Evolutionary conservation across 2,113 vertebrate genomes (phyloP).

Genomic region (Pteropus alecto): DNA sequence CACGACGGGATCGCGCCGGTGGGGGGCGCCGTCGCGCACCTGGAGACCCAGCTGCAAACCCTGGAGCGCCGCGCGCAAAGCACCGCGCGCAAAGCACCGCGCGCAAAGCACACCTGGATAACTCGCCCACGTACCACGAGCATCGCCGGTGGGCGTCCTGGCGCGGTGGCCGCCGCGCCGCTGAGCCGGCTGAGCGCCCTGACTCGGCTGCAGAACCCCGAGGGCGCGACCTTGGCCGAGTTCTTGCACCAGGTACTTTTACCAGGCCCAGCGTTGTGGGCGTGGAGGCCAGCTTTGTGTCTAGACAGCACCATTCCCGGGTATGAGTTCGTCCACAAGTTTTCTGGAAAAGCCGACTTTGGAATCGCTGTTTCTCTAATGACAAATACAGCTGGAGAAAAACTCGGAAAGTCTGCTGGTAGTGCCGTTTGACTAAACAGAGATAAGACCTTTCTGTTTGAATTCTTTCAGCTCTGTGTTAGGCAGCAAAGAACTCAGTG

Average conservation of each 20-base stretch:
- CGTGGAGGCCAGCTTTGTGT: conserved; percentile 92
- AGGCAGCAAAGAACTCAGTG: conserved; percentile 76
- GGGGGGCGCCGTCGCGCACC: conserved; percentile 80
- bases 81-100: too few species aligned
- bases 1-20: conserved; percentile 86
- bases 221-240: conserved; percentile 91
- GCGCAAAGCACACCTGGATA: too few species aligned
- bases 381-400: conserved; percentile 89
- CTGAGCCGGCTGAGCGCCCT: too few species aligned
- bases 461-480: conserved; percentile 86
- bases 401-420: conserved; percentile 91
- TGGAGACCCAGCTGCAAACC: conserved; percentile 83
- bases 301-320: conserved; percentile 92
- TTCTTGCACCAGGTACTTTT: conserved; percentile 90
- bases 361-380: conserved; percentile 91
- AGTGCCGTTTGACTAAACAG: conserved; percentile 93
- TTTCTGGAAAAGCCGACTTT: conserved; percentile 88
- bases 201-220: conserved; percentile 71
- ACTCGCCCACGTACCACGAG: too few species aligned
- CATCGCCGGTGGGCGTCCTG: too few species aligned
- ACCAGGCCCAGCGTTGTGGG: conserved; percentile 85
- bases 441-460: conserved; percentile 90
- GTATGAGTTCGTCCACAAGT: conserved; percentile 89
- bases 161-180: too few species aligned
- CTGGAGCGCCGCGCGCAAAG: too few species aligned